These are phyloP conservation scores for Sarcophilus harrisii DNA, from an alignment of 2,797 vertebrate genomes.

Conservation along the genomic window DNA sequence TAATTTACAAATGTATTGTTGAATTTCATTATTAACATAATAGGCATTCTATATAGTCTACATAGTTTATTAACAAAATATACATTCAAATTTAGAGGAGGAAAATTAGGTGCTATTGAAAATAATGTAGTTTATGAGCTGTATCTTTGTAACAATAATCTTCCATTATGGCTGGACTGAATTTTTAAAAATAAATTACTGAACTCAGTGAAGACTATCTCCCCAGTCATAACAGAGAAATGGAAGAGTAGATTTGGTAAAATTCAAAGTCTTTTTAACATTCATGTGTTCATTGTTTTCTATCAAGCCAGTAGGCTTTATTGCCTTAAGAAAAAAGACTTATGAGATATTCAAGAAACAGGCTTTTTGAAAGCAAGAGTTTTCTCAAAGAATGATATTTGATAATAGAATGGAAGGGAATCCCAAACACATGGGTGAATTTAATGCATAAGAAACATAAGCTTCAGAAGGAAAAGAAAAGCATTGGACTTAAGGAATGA, in stretches of 20 bases:
- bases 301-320: neutral
- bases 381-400: conserved; percentile 17
- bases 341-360: conserved; percentile 11
- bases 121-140: neutral
- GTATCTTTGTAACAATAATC: neutral
- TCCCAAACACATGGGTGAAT: neutral
- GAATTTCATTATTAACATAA: conserved; percentile 11
- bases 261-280: neutral
- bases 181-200: neutral
- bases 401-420: neutral
- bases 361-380: neutral
- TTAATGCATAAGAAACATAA: neutral
- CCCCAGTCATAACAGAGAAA: neutral
- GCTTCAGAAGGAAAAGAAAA: neutral
- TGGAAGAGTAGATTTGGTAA: neutral
- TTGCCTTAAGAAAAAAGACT: neutral
- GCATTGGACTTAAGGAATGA: neutral
- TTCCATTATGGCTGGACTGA: neutral
- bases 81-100: neutral
- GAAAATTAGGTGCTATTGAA: neutral
- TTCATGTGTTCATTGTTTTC: neutral
- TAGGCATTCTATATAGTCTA: no score
- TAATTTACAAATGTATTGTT: neutral
- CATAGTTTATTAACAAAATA: no score
- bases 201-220: neutral